A percentile compares a stretch with the other conserved stretches of the same genome.
phyloP scores from a whole-genome alignment of 2,888 invertebrate species.

The Phorcus lineatus region DNA sequence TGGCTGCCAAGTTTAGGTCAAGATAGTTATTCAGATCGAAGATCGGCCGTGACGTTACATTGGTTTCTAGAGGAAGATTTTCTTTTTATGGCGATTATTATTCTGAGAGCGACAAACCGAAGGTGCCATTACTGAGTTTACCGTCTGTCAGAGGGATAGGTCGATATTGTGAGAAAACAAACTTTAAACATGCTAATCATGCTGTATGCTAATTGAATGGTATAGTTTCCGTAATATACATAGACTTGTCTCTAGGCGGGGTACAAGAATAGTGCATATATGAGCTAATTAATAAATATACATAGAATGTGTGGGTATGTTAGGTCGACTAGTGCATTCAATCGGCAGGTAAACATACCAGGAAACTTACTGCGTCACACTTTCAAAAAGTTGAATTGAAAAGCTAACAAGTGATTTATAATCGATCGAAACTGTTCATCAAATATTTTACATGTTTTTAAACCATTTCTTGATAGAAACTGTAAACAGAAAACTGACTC shows the following conservation, averaged over 20 bases:
- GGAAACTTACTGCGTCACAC: too few relatives aligned
- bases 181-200: background rate
- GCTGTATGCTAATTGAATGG: background rate
- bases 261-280: too few relatives aligned
- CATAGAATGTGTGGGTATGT: too few relatives aligned
- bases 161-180: background rate
- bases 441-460: too few relatives aligned
- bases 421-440: too few relatives aligned
- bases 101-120: background rate
- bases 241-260: background rate
- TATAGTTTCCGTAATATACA: background rate
- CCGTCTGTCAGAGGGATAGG: background rate
- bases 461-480: too few relatives aligned
- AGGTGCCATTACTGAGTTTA: background rate
- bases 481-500: too few relatives aligned
- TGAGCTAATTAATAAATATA: too few relatives aligned
- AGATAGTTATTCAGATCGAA: background rate
- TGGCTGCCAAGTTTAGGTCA: slow-evolving; percentile 6
- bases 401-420: too few relatives aligned
- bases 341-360: too few relatives aligned
- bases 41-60: background rate
- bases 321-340: background rate
- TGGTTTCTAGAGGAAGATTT: background rate
- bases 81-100: background rate
- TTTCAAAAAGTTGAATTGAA: too few relatives aligned